Conservation (phyloP, 2,888 invertebrate genomes). For the Nycteola revayana region DNA sequence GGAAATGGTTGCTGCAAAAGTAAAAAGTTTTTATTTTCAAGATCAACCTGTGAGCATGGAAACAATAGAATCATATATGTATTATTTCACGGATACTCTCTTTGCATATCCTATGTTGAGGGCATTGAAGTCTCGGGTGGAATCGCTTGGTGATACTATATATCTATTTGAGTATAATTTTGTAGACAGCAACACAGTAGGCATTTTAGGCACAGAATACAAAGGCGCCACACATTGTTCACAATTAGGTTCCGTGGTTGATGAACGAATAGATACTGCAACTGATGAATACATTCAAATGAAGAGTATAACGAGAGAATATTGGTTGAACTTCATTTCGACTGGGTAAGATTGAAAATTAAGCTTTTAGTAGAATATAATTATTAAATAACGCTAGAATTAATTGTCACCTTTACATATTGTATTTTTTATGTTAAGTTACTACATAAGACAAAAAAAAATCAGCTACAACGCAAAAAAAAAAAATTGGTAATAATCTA, state of each 20-base stretch:
- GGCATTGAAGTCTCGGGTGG: constrained; percentile 30
- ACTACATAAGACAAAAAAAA: too few species aligned
- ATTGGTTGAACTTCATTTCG: constrained; percentile 35
- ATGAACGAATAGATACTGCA: constrained; percentile 15
- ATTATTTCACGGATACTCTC: constrained; percentile 53
- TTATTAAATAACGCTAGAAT: too few species aligned
- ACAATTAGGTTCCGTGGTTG: constrained; percentile 30
- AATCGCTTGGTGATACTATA: constrained; percentile 34
- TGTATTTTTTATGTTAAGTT: too few species aligned
- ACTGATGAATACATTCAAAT: constrained; percentile 26
- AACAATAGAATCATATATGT: constrained; percentile 25
- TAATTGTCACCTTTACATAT: not conserved
- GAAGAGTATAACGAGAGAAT: constrained; percentile 23
- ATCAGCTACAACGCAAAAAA: not conserved
- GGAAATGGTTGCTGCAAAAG: constrained; percentile 27
- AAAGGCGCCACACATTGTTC: constrained; percentile 41
- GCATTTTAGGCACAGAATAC: constrained; percentile 30
- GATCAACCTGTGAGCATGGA: constrained; percentile 23
- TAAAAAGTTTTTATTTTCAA: constrained; percentile 49
- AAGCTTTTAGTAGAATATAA: too few species aligned
- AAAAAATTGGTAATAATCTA: not conserved
- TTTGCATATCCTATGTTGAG: constrained; percentile 43
- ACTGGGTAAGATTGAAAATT: constrained; percentile 38
- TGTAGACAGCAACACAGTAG: constrained; percentile 29
- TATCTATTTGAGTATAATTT: constrained; percentile 49